Evolutionary conservation across 2,113 vertebrate species (phyloP).

Genomic region (Phoxinus phoxinus): DNA sequence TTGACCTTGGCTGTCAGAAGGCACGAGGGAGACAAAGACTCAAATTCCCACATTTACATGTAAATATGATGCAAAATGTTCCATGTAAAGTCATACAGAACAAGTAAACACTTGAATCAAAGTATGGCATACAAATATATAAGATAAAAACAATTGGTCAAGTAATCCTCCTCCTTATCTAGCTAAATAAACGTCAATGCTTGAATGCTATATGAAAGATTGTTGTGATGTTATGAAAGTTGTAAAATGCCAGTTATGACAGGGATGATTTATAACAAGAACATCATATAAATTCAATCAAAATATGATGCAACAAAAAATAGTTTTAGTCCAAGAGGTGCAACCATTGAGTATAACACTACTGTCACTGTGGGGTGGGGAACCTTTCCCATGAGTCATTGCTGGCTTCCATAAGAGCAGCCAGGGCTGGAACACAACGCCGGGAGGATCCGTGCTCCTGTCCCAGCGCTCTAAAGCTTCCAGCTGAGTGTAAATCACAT

Average conservation of each 20-base stretch:
- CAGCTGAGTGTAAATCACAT: constrained; percentile 2
- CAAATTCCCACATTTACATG: constrained; percentile 10
- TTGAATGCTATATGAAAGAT: not conserved
- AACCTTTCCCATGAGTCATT: constrained; percentile 51
- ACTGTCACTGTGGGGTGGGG: constrained; percentile 53
- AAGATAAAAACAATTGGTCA: not conserved
- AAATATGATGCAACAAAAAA: constrained; percentile 31
- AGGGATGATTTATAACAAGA: constrained; percentile 24
- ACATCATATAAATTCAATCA: constrained; percentile 14
- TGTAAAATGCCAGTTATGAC: constrained; percentile 51
- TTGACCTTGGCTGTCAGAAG: constrained; percentile 4
- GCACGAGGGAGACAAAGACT: constrained; percentile 29
- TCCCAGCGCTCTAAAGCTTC: constrained; percentile 38
- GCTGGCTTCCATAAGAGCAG: constrained; percentile 58
- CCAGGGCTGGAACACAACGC: constrained; percentile 39
- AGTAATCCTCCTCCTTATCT: not conserved
- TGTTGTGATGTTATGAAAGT: constrained; percentile 18
- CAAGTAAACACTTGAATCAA: not conserved
- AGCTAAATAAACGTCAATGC: not conserved
- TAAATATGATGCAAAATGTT: constrained; percentile 6
- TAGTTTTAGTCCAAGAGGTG: constrained; percentile 15
- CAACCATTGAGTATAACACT: constrained; percentile 34
- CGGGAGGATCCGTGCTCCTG: constrained; percentile 37
- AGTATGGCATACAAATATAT: not conserved
- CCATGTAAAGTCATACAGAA: not conserved